phyloP scores from a whole-genome alignment of 2,888 invertebrate species.

The Tyria jacobaeae region DNA sequence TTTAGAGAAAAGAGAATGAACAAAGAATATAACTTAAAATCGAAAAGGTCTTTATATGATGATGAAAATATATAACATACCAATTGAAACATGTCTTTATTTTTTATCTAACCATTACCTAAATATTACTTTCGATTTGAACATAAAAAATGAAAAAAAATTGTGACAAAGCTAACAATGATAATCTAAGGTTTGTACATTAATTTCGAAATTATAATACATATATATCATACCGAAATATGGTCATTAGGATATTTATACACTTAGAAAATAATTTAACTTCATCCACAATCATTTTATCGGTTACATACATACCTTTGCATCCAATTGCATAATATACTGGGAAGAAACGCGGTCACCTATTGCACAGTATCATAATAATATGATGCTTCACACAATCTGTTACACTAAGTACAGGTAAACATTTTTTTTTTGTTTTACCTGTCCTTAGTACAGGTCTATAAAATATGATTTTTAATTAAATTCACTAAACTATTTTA shows the following conservation, averaged over 20 bases:
- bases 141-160: constrained; percentile 52
- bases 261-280: constrained; percentile 31
- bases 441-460: constrained; percentile 26
- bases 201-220: constrained; percentile 42
- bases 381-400: constrained; percentile 44
- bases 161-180: constrained; percentile 50
- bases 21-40: constrained; percentile 58
- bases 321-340: constrained; percentile 35
- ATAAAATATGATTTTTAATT: constrained; percentile 28
- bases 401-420: constrained; percentile 27
- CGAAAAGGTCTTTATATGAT: constrained; percentile 70
- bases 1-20: constrained; percentile 42
- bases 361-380: constrained; percentile 53
- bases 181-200: constrained; percentile 60
- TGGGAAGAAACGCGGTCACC: constrained; percentile 33
- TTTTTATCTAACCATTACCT: constrained; percentile 68
- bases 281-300: constrained; percentile 38
- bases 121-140: constrained; percentile 53
- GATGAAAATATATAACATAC: constrained; percentile 67
- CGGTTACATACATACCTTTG: constrained; percentile 22
- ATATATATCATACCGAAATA: constrained; percentile 22
- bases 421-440: no score
- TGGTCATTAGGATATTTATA: constrained; percentile 28
- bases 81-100: constrained; percentile 65
- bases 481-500: constrained; percentile 33